Percentiles rank a stretch among this genome's conserved stretches.
Evolutionary conservation across 1,140 invertebrate species (phyloP).

Genomic region (Diabrotica virgifera): DNA sequence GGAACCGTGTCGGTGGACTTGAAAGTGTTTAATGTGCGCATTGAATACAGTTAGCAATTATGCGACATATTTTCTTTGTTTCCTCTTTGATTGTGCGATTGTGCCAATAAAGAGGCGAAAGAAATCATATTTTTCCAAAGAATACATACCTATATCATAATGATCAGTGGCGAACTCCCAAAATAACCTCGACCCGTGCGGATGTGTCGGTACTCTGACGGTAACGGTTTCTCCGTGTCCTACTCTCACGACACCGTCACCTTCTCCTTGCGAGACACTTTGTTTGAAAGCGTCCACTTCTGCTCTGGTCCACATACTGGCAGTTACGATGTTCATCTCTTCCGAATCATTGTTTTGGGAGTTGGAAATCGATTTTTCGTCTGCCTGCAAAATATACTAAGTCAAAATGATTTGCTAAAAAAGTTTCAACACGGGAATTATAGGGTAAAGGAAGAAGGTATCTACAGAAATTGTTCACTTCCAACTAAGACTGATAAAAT

Average conservation of each 20-base stretch:
- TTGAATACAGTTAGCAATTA: too few relatives aligned
- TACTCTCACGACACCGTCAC: constrained; percentile 92
- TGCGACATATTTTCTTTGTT: too few relatives aligned
- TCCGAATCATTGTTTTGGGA: constrained; percentile 26
- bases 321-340: constrained; percentile 24
- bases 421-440: too few relatives aligned
- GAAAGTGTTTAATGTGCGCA: too few relatives aligned
- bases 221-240: constrained; percentile 97
- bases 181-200: constrained; percentile 90
- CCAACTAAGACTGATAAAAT: too few relatives aligned
- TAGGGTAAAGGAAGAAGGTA: too few relatives aligned
- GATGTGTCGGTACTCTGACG: constrained; percentile 95
- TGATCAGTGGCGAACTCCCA: constrained; percentile 99
- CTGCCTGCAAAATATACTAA: neutral
- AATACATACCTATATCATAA: constrained; percentile 79
- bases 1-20: too few relatives aligned
- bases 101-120: neutral
- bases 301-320: constrained; percentile 92
- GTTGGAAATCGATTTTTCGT: constrained; percentile 11
- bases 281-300: constrained; percentile 92
- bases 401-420: too few relatives aligned
- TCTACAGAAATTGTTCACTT: too few relatives aligned
- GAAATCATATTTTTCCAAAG: neutral
- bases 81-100: neutral
- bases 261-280: constrained; percentile 81